phyloP scores from a whole-genome alignment of 2,797 vertebrate species.

The Tragelaphus eurycerus region DNA sequence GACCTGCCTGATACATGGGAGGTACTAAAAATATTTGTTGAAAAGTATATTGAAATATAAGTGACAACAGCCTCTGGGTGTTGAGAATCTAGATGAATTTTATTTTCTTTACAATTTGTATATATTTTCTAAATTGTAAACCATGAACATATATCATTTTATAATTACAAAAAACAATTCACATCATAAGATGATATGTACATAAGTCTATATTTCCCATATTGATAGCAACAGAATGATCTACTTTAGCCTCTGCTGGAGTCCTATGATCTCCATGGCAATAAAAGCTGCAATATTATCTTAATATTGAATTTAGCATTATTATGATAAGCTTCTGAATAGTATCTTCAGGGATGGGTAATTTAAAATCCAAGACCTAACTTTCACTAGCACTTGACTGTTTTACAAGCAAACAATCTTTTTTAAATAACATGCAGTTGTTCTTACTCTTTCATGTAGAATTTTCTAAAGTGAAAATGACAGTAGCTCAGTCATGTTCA shows the following conservation, averaged over 20 bases:
- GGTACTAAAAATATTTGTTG: not conserved
- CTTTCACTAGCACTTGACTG: constrained; percentile 35
- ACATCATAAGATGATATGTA: not conserved
- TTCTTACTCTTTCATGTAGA: constrained; percentile 31
- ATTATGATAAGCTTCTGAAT: constrained; percentile 69
- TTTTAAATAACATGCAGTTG: constrained; percentile 19
- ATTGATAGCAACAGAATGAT: not conserved
- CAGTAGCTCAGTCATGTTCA: not conserved
- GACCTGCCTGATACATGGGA: not conserved
- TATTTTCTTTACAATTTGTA: not conserved
- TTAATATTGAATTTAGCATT: constrained; percentile 73
- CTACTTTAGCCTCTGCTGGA: constrained; percentile 38
- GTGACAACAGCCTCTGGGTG: not conserved
- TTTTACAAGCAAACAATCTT: constrained; percentile 62
- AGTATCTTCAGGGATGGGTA: constrained; percentile 62
- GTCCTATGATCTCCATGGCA: constrained; percentile 74
- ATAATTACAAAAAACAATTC: constrained; percentile 10
- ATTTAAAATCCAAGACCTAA: constrained; percentile 47
- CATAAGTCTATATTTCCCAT: not conserved
- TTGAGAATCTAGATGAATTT: not conserved
- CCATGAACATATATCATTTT: not conserved
- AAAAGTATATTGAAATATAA: not conserved
- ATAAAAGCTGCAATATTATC: constrained; percentile 56
- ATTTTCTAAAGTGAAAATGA: constrained; percentile 27
- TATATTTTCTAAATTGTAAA: not conserved